Evolutionary conservation across 2,888 invertebrate genomes (phyloP).

Genomic region (Callyntrura sp.): DNA sequence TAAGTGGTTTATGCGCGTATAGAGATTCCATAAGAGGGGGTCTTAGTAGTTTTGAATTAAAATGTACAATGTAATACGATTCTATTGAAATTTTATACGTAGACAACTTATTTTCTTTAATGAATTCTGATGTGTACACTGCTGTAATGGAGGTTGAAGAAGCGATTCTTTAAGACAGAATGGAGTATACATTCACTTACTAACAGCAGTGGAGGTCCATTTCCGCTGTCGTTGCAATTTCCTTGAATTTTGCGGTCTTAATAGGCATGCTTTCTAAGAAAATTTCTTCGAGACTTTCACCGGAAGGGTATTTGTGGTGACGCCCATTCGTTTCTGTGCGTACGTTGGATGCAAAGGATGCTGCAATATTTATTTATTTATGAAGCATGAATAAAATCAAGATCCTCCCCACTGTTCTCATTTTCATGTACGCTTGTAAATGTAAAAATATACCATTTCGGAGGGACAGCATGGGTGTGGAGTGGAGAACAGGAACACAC

Average conservation of each 20-base stretch:
- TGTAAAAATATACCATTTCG: neutral
- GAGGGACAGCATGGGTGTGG: too few relatives aligned
- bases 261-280: constrained; percentile 61
- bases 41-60: neutral
- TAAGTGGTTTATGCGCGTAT: neutral
- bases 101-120: constrained; percentile 16
- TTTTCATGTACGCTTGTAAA: constrained; percentile 4
- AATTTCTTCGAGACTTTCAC: constrained; percentile 63
- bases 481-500: too few relatives aligned
- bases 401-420: constrained; percentile 15
- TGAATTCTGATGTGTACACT: constrained; percentile 27
- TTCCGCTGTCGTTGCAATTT: constrained; percentile 75
- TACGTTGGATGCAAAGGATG: neutral
- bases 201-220: constrained; percentile 40
- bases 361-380: constrained; percentile 48
- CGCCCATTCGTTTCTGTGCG: constrained; percentile 56
- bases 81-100: constrained; percentile 40
- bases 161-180: neutral
- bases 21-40: constrained; percentile 5
- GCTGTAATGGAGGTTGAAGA: neutral
- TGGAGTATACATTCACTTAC: neutral
- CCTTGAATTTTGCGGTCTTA: constrained; percentile 65
- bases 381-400: constrained; percentile 39
- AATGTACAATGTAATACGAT: neutral
- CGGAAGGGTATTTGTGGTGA: constrained; percentile 68